Base-by-base conservation (phyloP, 1,140 invertebrate genomes). In the Heliconius congener region DNA sequence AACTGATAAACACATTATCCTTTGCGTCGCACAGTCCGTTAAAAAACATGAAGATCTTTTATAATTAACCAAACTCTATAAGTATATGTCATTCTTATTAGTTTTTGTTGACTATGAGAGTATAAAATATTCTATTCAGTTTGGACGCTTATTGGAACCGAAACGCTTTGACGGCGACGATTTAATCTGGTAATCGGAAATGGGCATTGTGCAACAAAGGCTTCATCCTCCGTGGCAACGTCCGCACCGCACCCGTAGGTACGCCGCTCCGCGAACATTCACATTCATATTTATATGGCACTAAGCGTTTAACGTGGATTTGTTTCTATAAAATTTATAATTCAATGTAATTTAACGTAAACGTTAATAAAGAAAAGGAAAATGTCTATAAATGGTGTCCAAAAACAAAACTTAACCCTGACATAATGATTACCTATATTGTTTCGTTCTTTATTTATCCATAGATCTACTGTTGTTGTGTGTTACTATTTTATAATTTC, bases 171-270 rank as follows among this genome's bases (percentile, higher is more conserved):
- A 90, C 88, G 85, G 87, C 87, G 86, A 85, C 92, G 85, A 93
- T 93, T 91, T 88, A 93, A 92, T 93, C 91, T 93, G 89, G 90
- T 93, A 93, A 94, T 93, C 93, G 92, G 93, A 93, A 93, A 94
- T 94, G 92, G 91, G 88, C 86, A 93, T 91, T 90, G 90, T 93
- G 85, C 89, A 91, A 91, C 91, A 92, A 93, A 91, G 91, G 86
- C 85, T 86, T 86, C 83, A 90, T 93, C 93, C 91, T 93, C 84
- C 84, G 81, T 79, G 83, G 70, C 84, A 79, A 79, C 78, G 78
- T 70, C 78, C 73, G 60, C 78, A 50, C 77, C 83, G 81, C 85
- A 80, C 81, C 83, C 88, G 81, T 52, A 52, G 50, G 50, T 30
- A 30, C 86, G 81, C 81, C 77, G 79, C 82, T 76, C 78, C 85